phyloP scores from a whole-genome alignment of 2,888 invertebrate genomes.

The Carpatolechia fugitivella region DNA sequence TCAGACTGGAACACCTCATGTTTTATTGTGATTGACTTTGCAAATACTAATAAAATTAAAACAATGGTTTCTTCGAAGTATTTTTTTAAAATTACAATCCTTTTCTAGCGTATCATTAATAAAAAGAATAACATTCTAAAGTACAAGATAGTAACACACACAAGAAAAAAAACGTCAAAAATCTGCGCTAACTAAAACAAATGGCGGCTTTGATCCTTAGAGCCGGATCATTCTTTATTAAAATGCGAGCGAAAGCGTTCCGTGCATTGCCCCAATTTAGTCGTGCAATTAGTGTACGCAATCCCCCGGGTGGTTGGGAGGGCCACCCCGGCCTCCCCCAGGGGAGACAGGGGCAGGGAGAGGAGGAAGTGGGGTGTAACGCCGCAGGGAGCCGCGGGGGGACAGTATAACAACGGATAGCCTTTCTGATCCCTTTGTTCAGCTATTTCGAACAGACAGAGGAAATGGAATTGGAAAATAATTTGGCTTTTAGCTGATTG shows the following conservation, averaged over 20 bases:
- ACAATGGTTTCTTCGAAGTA: no score
- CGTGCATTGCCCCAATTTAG: constrained; percentile 76
- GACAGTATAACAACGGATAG: constrained; percentile 44
- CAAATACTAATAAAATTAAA: no score
- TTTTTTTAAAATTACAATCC: no score
- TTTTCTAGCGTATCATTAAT: no score
- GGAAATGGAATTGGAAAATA: constrained; percentile 76
- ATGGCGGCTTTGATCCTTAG: constrained; percentile 62
- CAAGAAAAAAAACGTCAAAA: constrained; percentile 42
- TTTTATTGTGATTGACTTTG: no score
- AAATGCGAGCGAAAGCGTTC: constrained; percentile 59
- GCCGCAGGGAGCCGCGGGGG: constrained; percentile 28
- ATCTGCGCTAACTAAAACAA: constrained; percentile 67
- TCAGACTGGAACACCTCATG: no score
- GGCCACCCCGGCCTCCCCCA: constrained; percentile 32
- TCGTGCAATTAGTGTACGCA: constrained; percentile 69
- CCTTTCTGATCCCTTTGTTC: constrained; percentile 63
- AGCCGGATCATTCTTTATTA: constrained; percentile 66
- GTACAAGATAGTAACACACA: background rate
- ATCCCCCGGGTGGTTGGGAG: constrained; percentile 40
- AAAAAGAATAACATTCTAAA: no score
- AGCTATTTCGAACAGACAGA: constrained; percentile 53
- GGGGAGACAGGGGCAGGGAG: constrained; percentile 20
- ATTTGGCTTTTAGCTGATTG: constrained; percentile 77
- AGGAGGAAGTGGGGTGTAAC: constrained; percentile 26